Conservation (phyloP, 2,888 invertebrate species). For the Torymus texanus region DNA sequence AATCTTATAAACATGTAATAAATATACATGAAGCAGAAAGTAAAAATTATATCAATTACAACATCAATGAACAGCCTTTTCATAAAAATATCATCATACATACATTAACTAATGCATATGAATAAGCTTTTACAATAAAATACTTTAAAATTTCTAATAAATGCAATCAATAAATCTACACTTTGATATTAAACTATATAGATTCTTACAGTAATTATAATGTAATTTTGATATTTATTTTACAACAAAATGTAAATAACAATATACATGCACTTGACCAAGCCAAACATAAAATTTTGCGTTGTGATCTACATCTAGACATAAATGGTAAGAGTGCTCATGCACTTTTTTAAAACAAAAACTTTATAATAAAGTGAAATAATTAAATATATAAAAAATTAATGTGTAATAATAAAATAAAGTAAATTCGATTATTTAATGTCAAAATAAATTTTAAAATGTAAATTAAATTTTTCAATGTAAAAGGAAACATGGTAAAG, state of each 20-base stretch:
- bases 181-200: slow-evolving; percentile 27
- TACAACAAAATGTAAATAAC: slow-evolving; percentile 43
- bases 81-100: slow-evolving; percentile 21
- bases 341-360: slow-evolving; percentile 45
- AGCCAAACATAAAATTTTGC: slow-evolving; percentile 50
- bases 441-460: not conserved
- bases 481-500: not conserved
- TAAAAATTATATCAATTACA: slow-evolving; percentile 49
- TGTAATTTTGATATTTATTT: slow-evolving; percentile 53
- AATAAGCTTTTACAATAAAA: slow-evolving; percentile 38
- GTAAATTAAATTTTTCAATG: slow-evolving; percentile 1
- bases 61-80: slow-evolving; percentile 51
- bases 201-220: slow-evolving; percentile 47
- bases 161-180: slow-evolving; percentile 32
- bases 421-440: not conserved
- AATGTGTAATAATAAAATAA: slow-evolving; percentile 11
- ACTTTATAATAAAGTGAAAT: slow-evolving; percentile 11
- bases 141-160: slow-evolving; percentile 21
- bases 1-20: slow-evolving; percentile 54
- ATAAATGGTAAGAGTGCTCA: slow-evolving; percentile 50
- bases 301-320: slow-evolving; percentile 43
- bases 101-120: slow-evolving; percentile 39
- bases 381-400: slow-evolving; percentile 6
- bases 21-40: slow-evolving; percentile 52
- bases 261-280: slow-evolving; percentile 55